Percentiles rank a stretch among this genome's conserved stretches.
Conservation (phyloP, 2,113 vertebrate species). For the Pelodiscus sinensis region DNA sequence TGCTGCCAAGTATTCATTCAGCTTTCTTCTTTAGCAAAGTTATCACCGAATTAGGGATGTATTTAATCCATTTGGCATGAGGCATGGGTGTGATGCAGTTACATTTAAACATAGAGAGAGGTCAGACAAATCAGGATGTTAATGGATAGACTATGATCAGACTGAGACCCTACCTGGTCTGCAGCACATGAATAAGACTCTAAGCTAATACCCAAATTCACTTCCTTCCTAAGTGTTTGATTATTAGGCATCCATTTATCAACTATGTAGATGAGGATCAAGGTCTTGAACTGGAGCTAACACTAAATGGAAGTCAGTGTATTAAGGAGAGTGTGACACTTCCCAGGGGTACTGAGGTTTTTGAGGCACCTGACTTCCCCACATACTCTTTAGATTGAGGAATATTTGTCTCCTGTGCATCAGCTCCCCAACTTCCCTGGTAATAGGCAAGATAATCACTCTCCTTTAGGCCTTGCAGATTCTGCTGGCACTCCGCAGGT, state of each 20-base stretch:
- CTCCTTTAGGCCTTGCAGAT: not conserved
- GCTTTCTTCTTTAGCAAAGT: not conserved
- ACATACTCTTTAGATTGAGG: not conserved
- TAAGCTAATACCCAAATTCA: not conserved
- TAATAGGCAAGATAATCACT: not conserved
- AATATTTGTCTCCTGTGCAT: not conserved
- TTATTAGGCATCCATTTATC: not conserved
- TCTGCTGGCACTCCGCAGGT: not conserved
- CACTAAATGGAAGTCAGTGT: not conserved
- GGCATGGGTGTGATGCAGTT: not conserved
- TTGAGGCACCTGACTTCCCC: not conserved
- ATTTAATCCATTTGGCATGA: not conserved
- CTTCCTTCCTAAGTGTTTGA: not conserved
- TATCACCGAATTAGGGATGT: not conserved
- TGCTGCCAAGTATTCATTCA: not conserved
- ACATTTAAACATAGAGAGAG: not conserved
- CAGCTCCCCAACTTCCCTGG: not conserved
- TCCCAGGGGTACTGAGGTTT: not conserved
- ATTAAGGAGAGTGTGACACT: not conserved
- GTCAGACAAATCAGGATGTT: not conserved
- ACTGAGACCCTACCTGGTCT: rapidly evolving
- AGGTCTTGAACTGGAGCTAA: not conserved
- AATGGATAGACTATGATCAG: not conserved
- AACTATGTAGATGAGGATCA: not conserved
- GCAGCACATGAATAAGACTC: not conserved